Percentiles rank a stretch among this genome's conserved stretches.
Evolutionary conservation across 2,888 invertebrate species (phyloP).

Genomic region (Euzophera pinguis): DNA sequence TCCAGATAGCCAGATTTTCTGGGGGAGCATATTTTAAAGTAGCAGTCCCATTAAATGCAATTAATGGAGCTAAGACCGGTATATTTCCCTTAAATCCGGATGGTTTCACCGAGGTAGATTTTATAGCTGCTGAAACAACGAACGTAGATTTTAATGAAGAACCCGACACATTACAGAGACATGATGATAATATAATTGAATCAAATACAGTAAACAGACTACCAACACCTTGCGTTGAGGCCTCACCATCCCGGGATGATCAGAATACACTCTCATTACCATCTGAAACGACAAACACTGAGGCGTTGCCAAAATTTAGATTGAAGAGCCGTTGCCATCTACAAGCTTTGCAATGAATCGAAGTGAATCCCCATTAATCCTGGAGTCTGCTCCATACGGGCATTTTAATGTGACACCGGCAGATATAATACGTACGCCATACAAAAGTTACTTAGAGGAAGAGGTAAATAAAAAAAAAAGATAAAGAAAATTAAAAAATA

Average conservation of each 20-base stretch:
- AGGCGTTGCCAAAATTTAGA: too few species aligned
- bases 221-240: too few species aligned
- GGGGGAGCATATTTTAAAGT: slow-evolving; percentile 17
- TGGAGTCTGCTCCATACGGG: too few species aligned
- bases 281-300: too few species aligned
- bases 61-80: slow-evolving; percentile 13
- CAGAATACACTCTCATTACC: neutral
- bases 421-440: slow-evolving; percentile 12
- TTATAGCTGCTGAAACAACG: slow-evolving; percentile 5
- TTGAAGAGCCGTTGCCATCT: too few species aligned
- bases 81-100: slow-evolving; percentile 10
- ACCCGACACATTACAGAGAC: too few species aligned
- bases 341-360: too few species aligned
- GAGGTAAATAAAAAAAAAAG: slow-evolving; percentile 6
- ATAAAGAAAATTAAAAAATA: too few species aligned
- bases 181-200: too few species aligned
- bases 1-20: slow-evolving; percentile 16
- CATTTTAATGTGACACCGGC: slow-evolving; percentile 1
- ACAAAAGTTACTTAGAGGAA: slow-evolving; percentile 14
- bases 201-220: too few species aligned
- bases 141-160: neutral
- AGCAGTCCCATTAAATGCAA: slow-evolving; percentile 12
- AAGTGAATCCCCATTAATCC: neutral
- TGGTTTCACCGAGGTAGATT: slow-evolving; percentile 17
- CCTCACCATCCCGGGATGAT: too few species aligned